phyloP scores from a whole-genome alignment of 2,888 invertebrate species.

The Plagiodera versicolora region DNA sequence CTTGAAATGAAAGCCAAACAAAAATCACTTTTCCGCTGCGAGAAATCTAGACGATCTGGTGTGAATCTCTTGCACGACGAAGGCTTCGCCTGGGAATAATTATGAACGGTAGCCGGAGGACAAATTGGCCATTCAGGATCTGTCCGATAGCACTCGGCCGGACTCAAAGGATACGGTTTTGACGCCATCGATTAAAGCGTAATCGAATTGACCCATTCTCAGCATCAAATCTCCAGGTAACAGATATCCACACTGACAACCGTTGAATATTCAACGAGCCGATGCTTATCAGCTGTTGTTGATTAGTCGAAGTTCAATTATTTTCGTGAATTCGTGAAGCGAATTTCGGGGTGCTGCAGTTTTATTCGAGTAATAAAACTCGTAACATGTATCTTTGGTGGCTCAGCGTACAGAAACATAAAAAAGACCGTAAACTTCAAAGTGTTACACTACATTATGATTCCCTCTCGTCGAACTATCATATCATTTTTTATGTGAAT shows the following conservation, averaged over 20 bases:
- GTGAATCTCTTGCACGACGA: too few relatives aligned
- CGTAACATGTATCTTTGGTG: neutral
- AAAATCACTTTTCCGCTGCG: too few relatives aligned
- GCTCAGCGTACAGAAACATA: neutral
- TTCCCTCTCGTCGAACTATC: neutral
- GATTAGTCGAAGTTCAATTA: too few relatives aligned
- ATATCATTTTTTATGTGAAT: neutral
- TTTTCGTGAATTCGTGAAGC: too few relatives aligned
- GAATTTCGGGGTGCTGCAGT: too few relatives aligned
- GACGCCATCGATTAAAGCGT: constrained; percentile 11
- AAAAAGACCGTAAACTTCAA: neutral
- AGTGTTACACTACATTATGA: neutral
- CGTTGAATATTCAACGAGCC: neutral
- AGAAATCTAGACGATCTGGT: too few relatives aligned
- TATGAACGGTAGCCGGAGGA: neutral
- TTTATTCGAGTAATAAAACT: too few relatives aligned
- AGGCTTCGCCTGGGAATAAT: neutral
- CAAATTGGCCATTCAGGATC: neutral
- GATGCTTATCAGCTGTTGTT: too few relatives aligned
- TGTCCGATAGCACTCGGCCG: neutral
- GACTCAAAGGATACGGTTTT: constrained; percentile 14
- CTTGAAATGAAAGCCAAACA: too few relatives aligned
- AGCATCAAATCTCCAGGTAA: neutral
- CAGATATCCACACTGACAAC: neutral
- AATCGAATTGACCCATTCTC: constrained; percentile 19